Conservation (phyloP, 2,113 vertebrate genomes). For the Colaptes auratus region DNA sequence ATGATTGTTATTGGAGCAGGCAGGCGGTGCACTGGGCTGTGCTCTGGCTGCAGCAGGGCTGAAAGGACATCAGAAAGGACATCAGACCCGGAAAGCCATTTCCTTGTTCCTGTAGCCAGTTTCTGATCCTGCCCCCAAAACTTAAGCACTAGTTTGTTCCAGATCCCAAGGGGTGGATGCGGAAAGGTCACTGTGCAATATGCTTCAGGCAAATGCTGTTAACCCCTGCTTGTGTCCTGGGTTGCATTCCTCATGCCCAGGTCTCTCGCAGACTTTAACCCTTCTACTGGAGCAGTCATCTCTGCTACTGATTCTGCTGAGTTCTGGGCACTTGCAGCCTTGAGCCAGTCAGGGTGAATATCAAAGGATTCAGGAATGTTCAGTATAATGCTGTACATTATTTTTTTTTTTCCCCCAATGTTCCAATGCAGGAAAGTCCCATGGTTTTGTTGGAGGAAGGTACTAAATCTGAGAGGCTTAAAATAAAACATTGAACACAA, state of each 20-base stretch:
- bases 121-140: not conserved
- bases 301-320: not conserved
- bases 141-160: not conserved
- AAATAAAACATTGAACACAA: not conserved
- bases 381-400: rapidly evolving
- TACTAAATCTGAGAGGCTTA: not conserved
- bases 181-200: not conserved
- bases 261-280: not conserved
- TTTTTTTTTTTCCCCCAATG: not conserved
- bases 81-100: not conserved
- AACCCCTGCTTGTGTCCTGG: not conserved
- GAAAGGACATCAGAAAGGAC: rapidly evolving
- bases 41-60: not conserved
- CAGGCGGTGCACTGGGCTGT: not conserved
- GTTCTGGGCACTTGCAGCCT: not conserved
- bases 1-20: rapidly evolving
- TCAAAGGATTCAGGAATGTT: not conserved
- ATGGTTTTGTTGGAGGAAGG: not conserved
- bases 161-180: not conserved
- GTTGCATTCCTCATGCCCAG: rapidly evolving
- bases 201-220: not conserved
- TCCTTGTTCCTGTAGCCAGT: not conserved
- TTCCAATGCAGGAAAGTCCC: not conserved
- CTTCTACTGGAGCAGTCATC: not conserved
- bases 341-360: not conserved